Evolutionary conservation across 2,888 invertebrate genomes (phyloP).

Genomic region (Allacma fusca): DNA sequence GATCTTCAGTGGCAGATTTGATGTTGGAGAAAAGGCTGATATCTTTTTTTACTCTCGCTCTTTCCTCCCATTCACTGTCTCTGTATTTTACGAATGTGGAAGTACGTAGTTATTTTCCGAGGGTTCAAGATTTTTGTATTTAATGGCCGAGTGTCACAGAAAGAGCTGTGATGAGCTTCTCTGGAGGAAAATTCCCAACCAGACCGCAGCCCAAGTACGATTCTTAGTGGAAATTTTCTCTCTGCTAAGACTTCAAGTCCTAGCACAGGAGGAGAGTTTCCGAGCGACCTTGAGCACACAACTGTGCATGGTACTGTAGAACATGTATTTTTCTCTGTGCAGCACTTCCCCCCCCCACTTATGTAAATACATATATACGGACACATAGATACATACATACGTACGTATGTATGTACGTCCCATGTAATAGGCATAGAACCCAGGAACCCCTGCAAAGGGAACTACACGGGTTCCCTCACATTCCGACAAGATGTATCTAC

Average conservation of each 20-base stretch:
- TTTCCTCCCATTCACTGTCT: not conserved
- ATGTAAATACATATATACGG: no score
- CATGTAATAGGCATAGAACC: no score
- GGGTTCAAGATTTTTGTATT: not conserved
- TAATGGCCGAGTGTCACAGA: constrained; percentile 32
- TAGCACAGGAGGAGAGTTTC: not conserved
- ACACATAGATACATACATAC: not conserved
- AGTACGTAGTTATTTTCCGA: not conserved
- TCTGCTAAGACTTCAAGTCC: not conserved
- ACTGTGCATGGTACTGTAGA: not conserved
- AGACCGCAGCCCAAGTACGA: constrained; percentile 13
- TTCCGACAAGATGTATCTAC: not conserved
- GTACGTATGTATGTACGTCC: no score
- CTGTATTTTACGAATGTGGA: not conserved
- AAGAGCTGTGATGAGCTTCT: constrained; percentile 35
- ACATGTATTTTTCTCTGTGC: not conserved
- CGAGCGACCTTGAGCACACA: not conserved
- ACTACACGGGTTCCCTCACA: not conserved
- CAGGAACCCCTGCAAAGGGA: not conserved
- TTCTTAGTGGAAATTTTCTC: not conserved
- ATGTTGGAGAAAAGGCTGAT: no score
- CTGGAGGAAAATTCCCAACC: constrained; percentile 37
- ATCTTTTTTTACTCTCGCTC: constrained; percentile 13
- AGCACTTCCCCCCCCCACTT: no score
- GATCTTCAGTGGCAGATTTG: no score